A percentile compares a stretch with the other conserved stretches of the same genome.
These are phyloP conservation scores for Allolobophora icterica DNA, from an alignment of 2,888 invertebrate species.

Conservation along the genomic window DNA sequence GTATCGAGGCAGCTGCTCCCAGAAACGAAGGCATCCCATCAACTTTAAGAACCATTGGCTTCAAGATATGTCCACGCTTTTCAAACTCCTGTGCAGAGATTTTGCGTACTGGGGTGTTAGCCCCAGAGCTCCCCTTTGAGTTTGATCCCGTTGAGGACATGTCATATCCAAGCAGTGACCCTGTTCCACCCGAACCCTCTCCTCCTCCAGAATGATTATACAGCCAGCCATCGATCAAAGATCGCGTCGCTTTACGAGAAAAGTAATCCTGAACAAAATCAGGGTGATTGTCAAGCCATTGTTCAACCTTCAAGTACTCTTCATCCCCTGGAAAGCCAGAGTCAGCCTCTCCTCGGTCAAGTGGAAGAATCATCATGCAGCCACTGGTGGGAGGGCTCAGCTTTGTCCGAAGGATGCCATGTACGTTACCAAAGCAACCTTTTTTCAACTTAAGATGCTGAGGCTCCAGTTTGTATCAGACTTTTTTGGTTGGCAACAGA, in stretches of 20 bases:
- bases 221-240: conserved; percentile 91
- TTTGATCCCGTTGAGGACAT: conserved; percentile 52
- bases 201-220: conserved; percentile 66
- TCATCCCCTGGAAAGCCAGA: conserved; percentile 24
- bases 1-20: conserved; percentile 57
- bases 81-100: conserved; percentile 97
- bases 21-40: conserved; percentile 93
- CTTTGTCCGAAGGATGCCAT: neutral
- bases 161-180: conserved; percentile 52
- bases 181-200: conserved; percentile 36
- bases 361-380: neutral
- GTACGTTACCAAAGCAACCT: neutral
- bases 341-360: neutral
- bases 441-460: conserved; percentile 6
- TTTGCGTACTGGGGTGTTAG: conserved; percentile 88
- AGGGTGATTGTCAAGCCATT: conserved; percentile 95
- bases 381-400: neutral
- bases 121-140: conserved; percentile 77
- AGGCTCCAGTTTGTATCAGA: conserved; percentile 6
- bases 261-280: conserved; percentile 95
- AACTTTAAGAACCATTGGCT: conserved; percentile 85
- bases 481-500: neutral
- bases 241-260: conserved; percentile 85
- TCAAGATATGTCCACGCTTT: conserved; percentile 80
- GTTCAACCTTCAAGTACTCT: conserved; percentile 73